Base-by-base conservation (phyloP, 2,113 vertebrate genomes). In the Lepisosteus osseus region DNA sequence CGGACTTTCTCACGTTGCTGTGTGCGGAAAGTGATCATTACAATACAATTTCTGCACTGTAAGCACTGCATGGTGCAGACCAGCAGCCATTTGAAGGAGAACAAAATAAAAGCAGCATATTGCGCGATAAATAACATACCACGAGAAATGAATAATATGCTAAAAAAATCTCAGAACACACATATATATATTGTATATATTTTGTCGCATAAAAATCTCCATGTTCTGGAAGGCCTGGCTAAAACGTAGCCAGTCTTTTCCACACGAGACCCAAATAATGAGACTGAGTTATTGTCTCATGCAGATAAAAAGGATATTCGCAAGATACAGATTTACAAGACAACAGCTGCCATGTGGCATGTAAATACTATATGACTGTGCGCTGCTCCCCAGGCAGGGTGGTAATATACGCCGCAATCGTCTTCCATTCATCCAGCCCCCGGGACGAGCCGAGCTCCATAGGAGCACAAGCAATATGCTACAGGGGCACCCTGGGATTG, bases 351-450 rank as follows among this genome's bases (percentile, higher is more conserved):
- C 55, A 74, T 79, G 44, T 81, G 82, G 89, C 85, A 75, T 81
- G 89, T 86, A 76, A 69, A 77, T 74, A 74, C 71, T 74, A 79
- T 77, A 62, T 55, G 64, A 74, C 72, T 72, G 47, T 51, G 57
- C 67, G 61, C 79, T 80, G 74, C 77, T 12, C 9, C 40, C 12
- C 64, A 65, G 71, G 47, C 69, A 70, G 84, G 78, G 76, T 77
- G 78, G 80, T 86, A 87, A 92, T 90, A 92, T 87, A 90, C 89
- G 85, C 82, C 90, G 80, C 86, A 87, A 90, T 84, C 87, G 85
- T 79, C 85, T 91, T n/a, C 83, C 81, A 66, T 77, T 87, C 77
- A 76, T 79, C 79, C 80, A 84, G 86, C 89, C 89, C 80, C 79
- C 87, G 88, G 88, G 90, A 90, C 73, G 80, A 86, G 85, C 85